Evolutionary conservation across 2,888 invertebrate genomes (phyloP).

Genomic region (Drosophila maculinotata): DNA sequence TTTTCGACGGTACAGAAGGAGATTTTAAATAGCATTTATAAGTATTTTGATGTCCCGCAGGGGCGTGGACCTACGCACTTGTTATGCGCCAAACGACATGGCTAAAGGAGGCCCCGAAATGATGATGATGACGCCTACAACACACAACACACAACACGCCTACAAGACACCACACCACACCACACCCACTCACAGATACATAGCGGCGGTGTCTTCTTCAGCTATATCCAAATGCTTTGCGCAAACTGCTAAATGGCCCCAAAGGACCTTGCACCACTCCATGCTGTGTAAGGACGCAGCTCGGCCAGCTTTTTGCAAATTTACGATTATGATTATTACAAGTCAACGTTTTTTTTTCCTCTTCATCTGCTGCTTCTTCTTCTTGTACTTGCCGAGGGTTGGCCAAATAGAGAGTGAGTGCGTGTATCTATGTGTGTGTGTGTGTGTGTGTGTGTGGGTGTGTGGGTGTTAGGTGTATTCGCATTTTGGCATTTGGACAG

Average conservation of each 20-base stretch:
- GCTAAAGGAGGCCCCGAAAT: conserved; percentile 41
- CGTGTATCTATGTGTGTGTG: not conserved
- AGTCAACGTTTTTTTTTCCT: conserved; percentile 69
- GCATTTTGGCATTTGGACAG: conserved; percentile 67
- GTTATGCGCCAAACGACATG: conserved; percentile 37
- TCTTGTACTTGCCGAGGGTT: conserved; percentile 31
- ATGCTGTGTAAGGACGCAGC: conserved; percentile 46
- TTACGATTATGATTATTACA: conserved; percentile 82
- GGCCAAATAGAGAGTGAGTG: conserved; percentile 17
- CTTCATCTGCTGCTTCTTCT: not conserved
- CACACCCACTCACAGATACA: conserved; percentile 30
- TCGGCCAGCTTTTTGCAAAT: conserved; percentile 75
- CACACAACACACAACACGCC: conserved; percentile 15
- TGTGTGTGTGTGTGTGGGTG: conserved; percentile 10
- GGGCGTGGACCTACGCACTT: conserved; percentile 48
- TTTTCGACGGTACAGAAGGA: not conserved
- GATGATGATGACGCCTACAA: conserved; percentile 77
- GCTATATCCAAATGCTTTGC: conserved; percentile 27
- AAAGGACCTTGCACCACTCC: conserved; percentile 55
- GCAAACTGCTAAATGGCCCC: conserved; percentile 78
- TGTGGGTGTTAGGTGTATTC: conserved; percentile 38
- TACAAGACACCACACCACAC: conserved; percentile 2
- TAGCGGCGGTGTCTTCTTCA: conserved; percentile 22
- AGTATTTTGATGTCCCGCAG: conserved; percentile 24
- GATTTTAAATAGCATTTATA: conserved; percentile 35